Percentiles rank a stretch among this genome's conserved stretches.
Evolutionary conservation across 1,140 invertebrate species (phyloP).

Genomic region (Achroia grisella): DNA sequence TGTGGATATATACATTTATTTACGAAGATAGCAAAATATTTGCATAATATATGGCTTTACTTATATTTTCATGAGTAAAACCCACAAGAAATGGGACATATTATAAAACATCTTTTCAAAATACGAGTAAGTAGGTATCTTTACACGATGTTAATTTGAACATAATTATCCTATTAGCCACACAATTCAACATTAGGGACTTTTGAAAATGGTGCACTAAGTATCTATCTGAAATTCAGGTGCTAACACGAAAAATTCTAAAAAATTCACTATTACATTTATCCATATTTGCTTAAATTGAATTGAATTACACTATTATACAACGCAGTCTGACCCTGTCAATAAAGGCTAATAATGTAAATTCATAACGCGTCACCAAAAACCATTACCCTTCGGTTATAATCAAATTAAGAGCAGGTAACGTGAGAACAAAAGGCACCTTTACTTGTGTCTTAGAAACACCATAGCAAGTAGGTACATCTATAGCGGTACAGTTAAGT

Average conservation of each 20-base stretch:
- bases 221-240: conserved; percentile 56
- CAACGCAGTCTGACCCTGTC: conserved; percentile 65
- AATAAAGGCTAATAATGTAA: conserved; percentile 64
- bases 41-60: background rate
- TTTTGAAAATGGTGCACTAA: conserved; percentile 57
- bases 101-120: background rate
- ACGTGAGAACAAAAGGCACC: conserved; percentile 20
- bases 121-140: background rate
- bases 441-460: background rate
- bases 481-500: too few species aligned
- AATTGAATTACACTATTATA: conserved; percentile 63
- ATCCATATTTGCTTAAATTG: conserved; percentile 64
- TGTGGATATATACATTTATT: conserved; percentile 26
- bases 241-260: conserved; percentile 57
- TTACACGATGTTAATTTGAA: conserved; percentile 3
- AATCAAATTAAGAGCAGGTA: background rate
- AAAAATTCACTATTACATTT: conserved; percentile 62
- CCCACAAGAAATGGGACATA: too few species aligned
- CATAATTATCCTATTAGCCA: conserved; percentile 24
- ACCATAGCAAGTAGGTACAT: too few species aligned
- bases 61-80: too few species aligned
- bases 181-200: conserved; percentile 38
- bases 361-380: conserved; percentile 27
- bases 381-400: background rate
- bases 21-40: conserved; percentile 45